A percentile compares a stretch with the other conserved stretches of the same genome.
Conservation (phyloP, 2,888 invertebrate species). For the Phasia obesa region DNA sequence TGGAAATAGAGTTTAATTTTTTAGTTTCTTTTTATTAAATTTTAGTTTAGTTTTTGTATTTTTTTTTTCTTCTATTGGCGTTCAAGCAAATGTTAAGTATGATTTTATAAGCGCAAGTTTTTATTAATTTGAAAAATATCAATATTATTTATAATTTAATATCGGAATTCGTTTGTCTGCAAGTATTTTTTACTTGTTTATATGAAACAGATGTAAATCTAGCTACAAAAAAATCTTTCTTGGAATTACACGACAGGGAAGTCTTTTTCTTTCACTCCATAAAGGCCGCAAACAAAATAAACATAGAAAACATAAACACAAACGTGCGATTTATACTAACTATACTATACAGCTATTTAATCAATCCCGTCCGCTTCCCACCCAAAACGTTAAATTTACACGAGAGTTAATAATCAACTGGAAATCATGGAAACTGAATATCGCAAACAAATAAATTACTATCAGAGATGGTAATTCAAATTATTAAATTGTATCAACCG, state of each 20-base stretch:
- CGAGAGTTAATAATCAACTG: slow-evolving; percentile 58
- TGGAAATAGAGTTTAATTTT: slow-evolving; percentile 15
- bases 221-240: slow-evolving; percentile 28
- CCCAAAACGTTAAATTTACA: slow-evolving; percentile 34
- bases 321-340: slow-evolving; percentile 30
- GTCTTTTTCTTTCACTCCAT: slow-evolving; percentile 41
- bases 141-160: too few relatives aligned
- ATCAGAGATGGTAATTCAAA: too few relatives aligned
- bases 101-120: not conserved
- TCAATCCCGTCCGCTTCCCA: not conserved
- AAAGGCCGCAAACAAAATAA: slow-evolving; percentile 18
- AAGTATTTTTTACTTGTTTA: slow-evolving; percentile 18
- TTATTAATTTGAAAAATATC: too few relatives aligned
- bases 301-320: slow-evolving; percentile 34
- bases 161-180: slow-evolving; percentile 14
- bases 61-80: not conserved
- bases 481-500: too few relatives aligned
- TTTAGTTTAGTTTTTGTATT: not conserved
- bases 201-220: not conserved
- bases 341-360: not conserved
- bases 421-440: not conserved
- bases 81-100: not conserved
- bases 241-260: slow-evolving; percentile 53
- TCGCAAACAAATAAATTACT: slow-evolving; percentile 1
- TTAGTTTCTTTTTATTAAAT: not conserved